phyloP scores from a whole-genome alignment of 1,140 invertebrate species.

The Platyscapa corneri region DNA sequence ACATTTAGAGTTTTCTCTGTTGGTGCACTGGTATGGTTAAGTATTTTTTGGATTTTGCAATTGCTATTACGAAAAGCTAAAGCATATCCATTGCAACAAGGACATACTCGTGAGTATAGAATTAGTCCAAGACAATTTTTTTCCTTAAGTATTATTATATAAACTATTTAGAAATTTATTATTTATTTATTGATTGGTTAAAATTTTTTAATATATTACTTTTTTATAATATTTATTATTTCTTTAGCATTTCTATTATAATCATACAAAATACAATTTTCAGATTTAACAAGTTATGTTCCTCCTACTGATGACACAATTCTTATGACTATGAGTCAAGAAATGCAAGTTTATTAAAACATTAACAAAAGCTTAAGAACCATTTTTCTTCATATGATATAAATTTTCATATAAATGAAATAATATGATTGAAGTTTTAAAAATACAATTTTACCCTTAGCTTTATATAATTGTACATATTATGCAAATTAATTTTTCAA shows the following conservation, averaged over 20 bases:
- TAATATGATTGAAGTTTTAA: not conserved
- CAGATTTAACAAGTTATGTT: slow-evolving; percentile 75
- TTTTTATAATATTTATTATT: too few relatives aligned
- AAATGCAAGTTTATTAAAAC: slow-evolving; percentile 69
- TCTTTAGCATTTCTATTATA: not conserved
- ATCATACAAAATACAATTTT: slow-evolving; percentile 53
- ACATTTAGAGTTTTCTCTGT: slow-evolving; percentile 84
- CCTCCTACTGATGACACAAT: slow-evolving; percentile 77
- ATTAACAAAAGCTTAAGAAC: not conserved
- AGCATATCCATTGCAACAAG: slow-evolving; percentile 65
- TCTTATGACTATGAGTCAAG: slow-evolving; percentile 74
- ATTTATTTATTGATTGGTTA: not conserved
- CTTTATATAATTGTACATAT: slow-evolving; percentile 1
- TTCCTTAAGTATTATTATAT: too few relatives aligned
- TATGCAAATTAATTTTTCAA: not conserved
- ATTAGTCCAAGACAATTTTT: slow-evolving; percentile 20
- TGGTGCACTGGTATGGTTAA: slow-evolving; percentile 78
- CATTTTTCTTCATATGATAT: slow-evolving; percentile 18
- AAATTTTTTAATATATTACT: not conserved
- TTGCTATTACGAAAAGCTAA: slow-evolving; percentile 70
- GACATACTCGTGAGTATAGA: slow-evolving; percentile 73
- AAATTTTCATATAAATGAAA: not conserved
- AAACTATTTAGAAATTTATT: slow-evolving; percentile 29
- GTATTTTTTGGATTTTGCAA: slow-evolving; percentile 78
- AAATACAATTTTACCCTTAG: slow-evolving; percentile 1